Percentiles rank a stretch among this genome's conserved stretches.
phyloP scores from a whole-genome alignment of 2,888 invertebrate genomes.

The Sericinus montela region DNA sequence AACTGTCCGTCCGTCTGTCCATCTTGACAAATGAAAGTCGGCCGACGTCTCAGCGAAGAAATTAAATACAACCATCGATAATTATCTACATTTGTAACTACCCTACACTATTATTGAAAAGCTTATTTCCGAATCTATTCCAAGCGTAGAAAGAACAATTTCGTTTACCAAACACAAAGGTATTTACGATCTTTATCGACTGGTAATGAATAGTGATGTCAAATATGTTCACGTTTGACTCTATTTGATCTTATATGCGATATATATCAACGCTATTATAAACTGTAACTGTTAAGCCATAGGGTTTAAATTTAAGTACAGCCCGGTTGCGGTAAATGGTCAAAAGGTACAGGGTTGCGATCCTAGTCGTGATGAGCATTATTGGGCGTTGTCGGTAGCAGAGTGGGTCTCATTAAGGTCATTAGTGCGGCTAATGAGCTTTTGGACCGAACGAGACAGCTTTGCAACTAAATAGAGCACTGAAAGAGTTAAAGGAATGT shows the following conservation, averaged over 20 bases:
- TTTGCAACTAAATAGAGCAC: too few relatives aligned
- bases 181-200: neutral
- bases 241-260: constrained; percentile 7
- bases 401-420: constrained; percentile 64
- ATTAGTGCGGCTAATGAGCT: constrained; percentile 63
- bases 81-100: constrained; percentile 37
- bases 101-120: constrained; percentile 1
- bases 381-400: constrained; percentile 34
- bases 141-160: constrained; percentile 21
- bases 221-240: constrained; percentile 20
- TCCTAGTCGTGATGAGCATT: constrained; percentile 44
- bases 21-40: constrained; percentile 47
- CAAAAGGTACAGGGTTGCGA: constrained; percentile 16
- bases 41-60: constrained; percentile 37
- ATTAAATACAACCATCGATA: constrained; percentile 45
- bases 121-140: constrained; percentile 20
- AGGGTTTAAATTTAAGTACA: neutral
- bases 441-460: constrained; percentile 34
- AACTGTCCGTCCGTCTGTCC: constrained; percentile 37
- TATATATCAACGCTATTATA: neutral
- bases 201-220: constrained; percentile 3
- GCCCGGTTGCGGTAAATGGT: neutral
- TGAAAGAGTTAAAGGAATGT: too few relatives aligned
- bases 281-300: neutral
- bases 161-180: neutral